Conservation (phyloP, 2,797 vertebrate genomes). For the Vipera ursinii region DNA sequence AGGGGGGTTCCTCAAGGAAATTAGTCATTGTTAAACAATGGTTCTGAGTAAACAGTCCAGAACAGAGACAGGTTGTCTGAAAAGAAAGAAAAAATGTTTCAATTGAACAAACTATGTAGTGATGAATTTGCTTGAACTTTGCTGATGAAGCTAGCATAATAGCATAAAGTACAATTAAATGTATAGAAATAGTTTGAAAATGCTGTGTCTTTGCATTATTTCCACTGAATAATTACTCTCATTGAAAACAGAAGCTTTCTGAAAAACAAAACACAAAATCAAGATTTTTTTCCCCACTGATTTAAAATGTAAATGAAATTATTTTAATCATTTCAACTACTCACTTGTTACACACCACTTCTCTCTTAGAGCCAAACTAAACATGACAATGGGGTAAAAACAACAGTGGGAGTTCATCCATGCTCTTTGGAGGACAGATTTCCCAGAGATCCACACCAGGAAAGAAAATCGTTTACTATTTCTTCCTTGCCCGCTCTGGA, state of each 20-base stretch:
- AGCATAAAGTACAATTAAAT: constrained; percentile 29
- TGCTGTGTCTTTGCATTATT: background rate
- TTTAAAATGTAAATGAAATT: background rate
- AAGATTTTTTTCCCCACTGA: background rate
- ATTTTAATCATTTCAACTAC: background rate
- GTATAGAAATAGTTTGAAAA: background rate
- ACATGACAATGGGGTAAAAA: background rate
- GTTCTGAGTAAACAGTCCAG: constrained; percentile 70
- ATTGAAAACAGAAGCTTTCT: background rate
- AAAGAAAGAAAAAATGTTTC: constrained; percentile 63
- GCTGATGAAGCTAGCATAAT: constrained; percentile 45
- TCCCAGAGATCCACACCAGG: background rate
- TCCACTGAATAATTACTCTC: background rate
- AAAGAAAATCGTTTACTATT: background rate
- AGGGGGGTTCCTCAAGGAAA: constrained; percentile 70
- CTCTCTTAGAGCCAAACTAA: background rate
- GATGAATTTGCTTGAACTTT: constrained; percentile 46
- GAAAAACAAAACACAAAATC: background rate
- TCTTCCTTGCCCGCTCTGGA: background rate
- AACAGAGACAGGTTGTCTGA: constrained; percentile 68
- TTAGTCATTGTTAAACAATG: constrained; percentile 70
- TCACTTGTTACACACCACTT: background rate
- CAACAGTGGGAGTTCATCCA: background rate
- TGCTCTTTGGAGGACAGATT: background rate
- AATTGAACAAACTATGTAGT: constrained; percentile 55